These are phyloP conservation scores for human DNA, from an alignment of 2,113 vertebrate genomes.

Conservation along the genomic window GRCh38 chr3:53430001-53430500, in stretches of 20 bases:
- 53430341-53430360: conserved; percentile 73
- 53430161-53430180: not conserved
- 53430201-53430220: not conserved
- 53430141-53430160: not conserved
- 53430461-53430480: conserved; percentile 62
- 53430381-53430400: conserved; percentile 54
- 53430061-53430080: conserved; percentile 9
- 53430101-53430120: conserved; percentile 17
- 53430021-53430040: conserved; percentile 13
- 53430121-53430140: not conserved
- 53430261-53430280: conserved; percentile 68
- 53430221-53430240: not conserved
- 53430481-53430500: conserved; percentile 75
- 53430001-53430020: conserved; percentile 39
- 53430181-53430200: not conserved
- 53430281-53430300: conserved; percentile 69
- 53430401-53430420: conserved; percentile 69
- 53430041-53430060: conserved; percentile 17
- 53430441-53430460: conserved; percentile 72
- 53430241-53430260: conserved; percentile 61
- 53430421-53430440: conserved; percentile 67
- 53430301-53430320: not conserved
- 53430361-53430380: conserved; percentile 3
- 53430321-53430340: conserved; percentile 47
- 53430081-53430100: not conserved